Base-by-base conservation (phyloP, 2,797 vertebrate genomes). In the Poecilia gillii region DNA sequence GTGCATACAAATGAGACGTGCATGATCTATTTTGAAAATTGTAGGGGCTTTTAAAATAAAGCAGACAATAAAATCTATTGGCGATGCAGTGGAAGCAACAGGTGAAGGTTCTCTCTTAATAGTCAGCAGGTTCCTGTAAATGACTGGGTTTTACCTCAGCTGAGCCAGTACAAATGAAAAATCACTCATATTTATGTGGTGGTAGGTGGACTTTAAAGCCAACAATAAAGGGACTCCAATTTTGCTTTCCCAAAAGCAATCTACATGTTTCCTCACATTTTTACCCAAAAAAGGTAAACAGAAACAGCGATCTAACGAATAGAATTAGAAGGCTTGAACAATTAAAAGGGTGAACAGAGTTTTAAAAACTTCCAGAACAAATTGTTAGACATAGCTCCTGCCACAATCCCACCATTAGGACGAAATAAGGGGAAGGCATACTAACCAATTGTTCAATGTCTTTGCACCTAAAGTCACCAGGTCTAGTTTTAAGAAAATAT, bases 401-500 rank as follows among this genome's bases (percentile, higher is more conserved):
- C 71, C 23, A 46, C 12, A 73, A 28, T 41, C 4, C 25, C 11
- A 3, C 31, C 53, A 49, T 47, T 7, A 39, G 14, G 55, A 57
- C 39, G 18, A 28, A 9, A 5, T 57, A 55, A 33, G 39, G 66
- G 53, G 43, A 59, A 74, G 73, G 1, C 7, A 39, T 43, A 33
- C 47, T 12, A 59, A 47, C 25, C 45, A 28, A 31, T 36, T 85
- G 31, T 72, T 74, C 6, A 31, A 33, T 3, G 16, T 39, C 20
- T 75, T 25, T 25, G 49, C 3, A 72, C 39, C 79, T 28, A 9
- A 28, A 78, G 57, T 23, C 80, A n/a, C 57, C 11, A 68, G 66
- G 73, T 46, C 28, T 72, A 80, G 2, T 57, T 82, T 78, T 25
- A 64, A 81, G 43, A 66, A 3, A 33, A 18, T 6, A 72, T 13